A percentile compares a stretch with the other conserved stretches of the same genome.
These are phyloP conservation scores for Otus sunia DNA, from an alignment of 2,113 vertebrate species.

Conservation along the genomic window DNA sequence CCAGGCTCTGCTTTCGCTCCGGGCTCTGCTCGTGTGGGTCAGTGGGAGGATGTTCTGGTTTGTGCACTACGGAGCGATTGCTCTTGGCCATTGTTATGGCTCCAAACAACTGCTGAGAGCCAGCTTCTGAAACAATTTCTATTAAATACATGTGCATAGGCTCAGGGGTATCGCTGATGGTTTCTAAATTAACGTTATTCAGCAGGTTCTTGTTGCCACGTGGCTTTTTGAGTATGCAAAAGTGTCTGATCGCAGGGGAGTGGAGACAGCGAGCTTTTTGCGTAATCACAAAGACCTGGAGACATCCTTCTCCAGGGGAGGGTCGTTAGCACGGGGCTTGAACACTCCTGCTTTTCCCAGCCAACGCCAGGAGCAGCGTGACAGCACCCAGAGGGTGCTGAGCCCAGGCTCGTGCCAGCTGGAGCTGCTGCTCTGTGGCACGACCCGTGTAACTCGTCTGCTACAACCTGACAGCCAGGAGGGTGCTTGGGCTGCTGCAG, in stretches of 20 bases:
- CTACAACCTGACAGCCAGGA: neutral
- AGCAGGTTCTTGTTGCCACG: neutral
- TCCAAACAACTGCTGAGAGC: neutral
- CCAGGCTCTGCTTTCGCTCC: neutral
- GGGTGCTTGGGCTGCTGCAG: neutral
- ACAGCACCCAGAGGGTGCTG: neutral
- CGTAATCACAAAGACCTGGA: accelerated
- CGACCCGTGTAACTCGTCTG: accelerated
- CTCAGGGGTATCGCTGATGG: neutral
- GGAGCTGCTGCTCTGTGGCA: neutral
- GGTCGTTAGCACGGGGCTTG: neutral
- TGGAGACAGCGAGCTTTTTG: neutral
- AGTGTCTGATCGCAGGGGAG: neutral
- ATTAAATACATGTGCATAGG: accelerated
- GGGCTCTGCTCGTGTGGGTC: neutral
- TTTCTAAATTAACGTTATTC: neutral
- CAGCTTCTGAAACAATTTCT: neutral
- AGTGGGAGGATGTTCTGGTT: neutral
- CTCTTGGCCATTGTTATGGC: neutral
- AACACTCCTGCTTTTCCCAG: neutral
- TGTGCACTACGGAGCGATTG: accelerated
- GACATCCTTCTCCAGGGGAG: neutral
- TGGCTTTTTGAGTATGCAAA: neutral
- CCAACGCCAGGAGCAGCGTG: accelerated
- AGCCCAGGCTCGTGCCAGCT: neutral